phyloP scores from a whole-genome alignment of 1,140 invertebrate genomes.

The Pomacea maculata region DNA sequence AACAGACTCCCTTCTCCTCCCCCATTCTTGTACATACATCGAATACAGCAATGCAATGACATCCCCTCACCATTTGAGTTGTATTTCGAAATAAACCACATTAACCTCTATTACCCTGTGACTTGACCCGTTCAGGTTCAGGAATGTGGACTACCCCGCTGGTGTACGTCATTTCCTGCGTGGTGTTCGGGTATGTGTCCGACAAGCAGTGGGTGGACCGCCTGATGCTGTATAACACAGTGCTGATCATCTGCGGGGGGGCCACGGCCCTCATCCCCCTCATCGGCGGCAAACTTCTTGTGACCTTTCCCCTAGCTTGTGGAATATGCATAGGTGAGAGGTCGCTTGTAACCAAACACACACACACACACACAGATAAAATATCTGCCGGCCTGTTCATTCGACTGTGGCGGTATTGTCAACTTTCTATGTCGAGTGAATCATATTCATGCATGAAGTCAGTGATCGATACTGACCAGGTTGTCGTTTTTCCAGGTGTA shows the following conservation, averaged over 20 bases:
- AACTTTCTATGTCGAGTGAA: no score
- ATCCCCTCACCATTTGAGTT: no score
- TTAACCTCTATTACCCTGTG: no score
- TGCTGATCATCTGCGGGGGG: constrained; percentile 82
- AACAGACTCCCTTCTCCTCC: no score
- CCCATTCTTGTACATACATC: no score
- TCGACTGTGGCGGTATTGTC: no score
- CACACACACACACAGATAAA: no score
- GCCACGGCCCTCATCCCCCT: constrained; percentile 79
- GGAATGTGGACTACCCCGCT: constrained; percentile 83
- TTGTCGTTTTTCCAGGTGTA: constrained; percentile 71
- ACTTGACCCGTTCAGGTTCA: background rate
- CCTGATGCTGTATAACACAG: constrained; percentile 86
- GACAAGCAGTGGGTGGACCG: constrained; percentile 68
- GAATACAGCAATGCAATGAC: no score
- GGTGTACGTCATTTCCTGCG: constrained; percentile 87
- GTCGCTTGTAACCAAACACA: constrained; percentile 2
- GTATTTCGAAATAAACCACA: no score
- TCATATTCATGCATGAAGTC: no score
- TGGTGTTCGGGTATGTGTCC: constrained; percentile 62
- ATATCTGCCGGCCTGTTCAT: no score
- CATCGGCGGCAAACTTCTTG: constrained; percentile 73
- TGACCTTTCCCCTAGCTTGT: constrained; percentile 81
- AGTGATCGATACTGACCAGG: no score
- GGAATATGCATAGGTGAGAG: constrained; percentile 80